phyloP scores from a whole-genome alignment of 1,140 invertebrate genomes.

The Sitophilus oryzae region DNA sequence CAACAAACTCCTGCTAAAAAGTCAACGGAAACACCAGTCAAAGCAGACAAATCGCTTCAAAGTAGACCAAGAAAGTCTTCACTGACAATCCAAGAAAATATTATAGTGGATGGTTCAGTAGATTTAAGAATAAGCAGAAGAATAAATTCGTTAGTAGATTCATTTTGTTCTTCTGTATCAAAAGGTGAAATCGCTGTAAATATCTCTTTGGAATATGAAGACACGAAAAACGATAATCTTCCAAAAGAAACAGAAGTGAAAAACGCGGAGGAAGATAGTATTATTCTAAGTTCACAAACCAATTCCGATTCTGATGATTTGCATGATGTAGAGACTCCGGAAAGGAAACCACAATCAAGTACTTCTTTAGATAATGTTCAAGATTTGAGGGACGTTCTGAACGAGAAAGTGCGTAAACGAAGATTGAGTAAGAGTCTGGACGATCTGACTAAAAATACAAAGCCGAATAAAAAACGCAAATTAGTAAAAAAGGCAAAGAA shows the following conservation, averaged over 20 bases:
- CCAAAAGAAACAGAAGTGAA: not conserved
- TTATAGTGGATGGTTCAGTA: constrained; percentile 16
- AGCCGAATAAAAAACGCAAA: constrained; percentile 3
- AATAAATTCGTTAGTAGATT: constrained; percentile 20
- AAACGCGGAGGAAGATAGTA: not conserved
- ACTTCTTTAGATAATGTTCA: not conserved
- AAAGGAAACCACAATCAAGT: not conserved
- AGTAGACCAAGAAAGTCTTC: constrained; percentile 21
- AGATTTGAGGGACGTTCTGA: constrained; percentile 2
- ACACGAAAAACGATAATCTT: too few species aligned
- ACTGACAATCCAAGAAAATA: constrained; percentile 24
- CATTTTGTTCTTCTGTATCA: constrained; percentile 22
- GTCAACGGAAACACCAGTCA: not conserved
- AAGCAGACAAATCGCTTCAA: not conserved
- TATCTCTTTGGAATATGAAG: constrained; percentile 25
- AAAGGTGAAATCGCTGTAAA: constrained; percentile 26
- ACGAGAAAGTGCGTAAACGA: constrained; percentile 10
- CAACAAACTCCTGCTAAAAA: too few species aligned
- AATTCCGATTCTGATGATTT: too few species aligned
- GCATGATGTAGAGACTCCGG: not conserved
- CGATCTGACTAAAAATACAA: constrained; percentile 3
- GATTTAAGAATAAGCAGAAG: constrained; percentile 16
- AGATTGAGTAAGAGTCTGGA: constrained; percentile 19
- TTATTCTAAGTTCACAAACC: too few species aligned
- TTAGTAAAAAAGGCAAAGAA: not conserved